These are phyloP conservation scores for Octonoba sinensis DNA, from an alignment of 2,888 invertebrate species.

Conservation along the genomic window DNA sequence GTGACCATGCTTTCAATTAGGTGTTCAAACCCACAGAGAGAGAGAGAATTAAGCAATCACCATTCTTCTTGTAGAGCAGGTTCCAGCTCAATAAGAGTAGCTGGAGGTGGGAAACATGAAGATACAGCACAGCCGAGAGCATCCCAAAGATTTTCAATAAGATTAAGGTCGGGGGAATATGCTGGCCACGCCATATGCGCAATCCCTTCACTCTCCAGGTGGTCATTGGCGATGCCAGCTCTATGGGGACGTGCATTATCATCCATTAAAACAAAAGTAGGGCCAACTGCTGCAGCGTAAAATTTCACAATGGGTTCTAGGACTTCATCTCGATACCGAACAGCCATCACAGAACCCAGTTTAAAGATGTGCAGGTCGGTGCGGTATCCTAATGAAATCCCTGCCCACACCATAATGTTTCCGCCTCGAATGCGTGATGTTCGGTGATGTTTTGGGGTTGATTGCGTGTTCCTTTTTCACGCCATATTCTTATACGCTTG, in stretches of 20 bases:
- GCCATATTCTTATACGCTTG: background rate
- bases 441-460: background rate
- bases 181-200: background rate
- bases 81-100: slow-evolving; percentile 10
- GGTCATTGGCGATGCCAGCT: background rate
- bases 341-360: slow-evolving; percentile 22
- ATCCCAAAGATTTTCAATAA: slow-evolving; percentile 6
- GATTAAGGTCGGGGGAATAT: slow-evolving; percentile 1
- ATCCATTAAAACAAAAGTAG: slow-evolving; percentile 3
- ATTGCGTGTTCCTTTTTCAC: background rate
- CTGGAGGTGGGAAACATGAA: slow-evolving; percentile 4
- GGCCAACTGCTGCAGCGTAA: slow-evolving; percentile 3
- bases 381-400: slow-evolving; percentile 20
- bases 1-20: background rate
- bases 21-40: background rate
- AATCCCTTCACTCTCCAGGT: background rate
- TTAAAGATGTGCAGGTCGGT: slow-evolving; percentile 20
- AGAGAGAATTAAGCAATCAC: slow-evolving; percentile 1
- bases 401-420: slow-evolving; percentile 15
- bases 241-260: slow-evolving; percentile 4
- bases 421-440: slow-evolving; percentile 4
- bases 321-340: slow-evolving; percentile 30
- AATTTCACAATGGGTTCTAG: slow-evolving; percentile 1
- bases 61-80: slow-evolving; percentile 16
- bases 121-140: background rate